These are phyloP conservation scores for Scaptomyza reducta DNA, from an alignment of 2,888 invertebrate species.

Conservation along the genomic window DNA sequence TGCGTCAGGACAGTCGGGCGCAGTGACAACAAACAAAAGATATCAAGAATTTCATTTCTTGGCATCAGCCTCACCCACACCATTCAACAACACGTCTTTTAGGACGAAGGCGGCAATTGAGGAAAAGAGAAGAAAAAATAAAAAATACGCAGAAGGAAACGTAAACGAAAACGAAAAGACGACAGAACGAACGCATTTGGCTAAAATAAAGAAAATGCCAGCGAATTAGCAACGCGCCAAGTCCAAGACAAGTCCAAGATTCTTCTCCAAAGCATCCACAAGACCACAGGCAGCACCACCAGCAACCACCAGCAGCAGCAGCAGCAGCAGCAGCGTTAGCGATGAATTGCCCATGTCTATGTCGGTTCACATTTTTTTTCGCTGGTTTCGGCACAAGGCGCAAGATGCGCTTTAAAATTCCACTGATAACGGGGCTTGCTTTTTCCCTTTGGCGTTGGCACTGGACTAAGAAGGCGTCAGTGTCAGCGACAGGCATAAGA, in stretches of 20 bases:
- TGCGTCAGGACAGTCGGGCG: slow-evolving; percentile 69
- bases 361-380: slow-evolving; percentile 51
- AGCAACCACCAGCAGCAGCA: too few relatives aligned
- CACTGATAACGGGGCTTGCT: slow-evolving; percentile 61
- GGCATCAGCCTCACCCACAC: slow-evolving; percentile 36
- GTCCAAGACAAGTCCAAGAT: slow-evolving; percentile 42
- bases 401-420: slow-evolving; percentile 75
- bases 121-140: slow-evolving; percentile 27
- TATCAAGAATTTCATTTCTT: slow-evolving; percentile 80
- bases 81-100: background rate
- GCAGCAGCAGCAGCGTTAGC: slow-evolving; percentile 14
- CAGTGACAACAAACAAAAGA: slow-evolving; percentile 78
- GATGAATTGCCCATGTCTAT: slow-evolving; percentile 70
- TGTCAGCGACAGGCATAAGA: slow-evolving; percentile 74
- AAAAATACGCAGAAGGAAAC: slow-evolving; percentile 19
- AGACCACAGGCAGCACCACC: slow-evolving; percentile 24
- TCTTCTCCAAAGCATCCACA: background rate
- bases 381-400: slow-evolving; percentile 39
- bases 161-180: slow-evolving; percentile 45
- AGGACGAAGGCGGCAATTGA: slow-evolving; percentile 62
- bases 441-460: slow-evolving; percentile 43
- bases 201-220: slow-evolving; percentile 79
- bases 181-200: slow-evolving; percentile 68
- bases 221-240: slow-evolving; percentile 67
- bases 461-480: slow-evolving; percentile 64